Evolutionary conservation across 2,888 invertebrate genomes (phyloP).

Genomic region (Formica aserva): DNA sequence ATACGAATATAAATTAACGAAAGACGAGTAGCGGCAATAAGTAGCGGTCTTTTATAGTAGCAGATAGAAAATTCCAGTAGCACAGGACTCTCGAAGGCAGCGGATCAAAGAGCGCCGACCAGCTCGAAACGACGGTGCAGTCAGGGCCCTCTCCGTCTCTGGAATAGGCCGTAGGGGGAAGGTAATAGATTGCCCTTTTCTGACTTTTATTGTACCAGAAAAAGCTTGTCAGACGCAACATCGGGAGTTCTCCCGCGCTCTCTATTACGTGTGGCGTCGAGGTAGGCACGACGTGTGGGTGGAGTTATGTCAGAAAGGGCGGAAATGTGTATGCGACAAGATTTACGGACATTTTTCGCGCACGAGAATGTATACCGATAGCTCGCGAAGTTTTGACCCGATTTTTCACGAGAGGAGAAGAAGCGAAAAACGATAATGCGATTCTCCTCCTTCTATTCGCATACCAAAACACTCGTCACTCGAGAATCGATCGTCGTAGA

Average conservation of each 20-base stretch:
- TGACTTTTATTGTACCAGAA: conserved; percentile 80
- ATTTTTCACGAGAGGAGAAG: not conserved
- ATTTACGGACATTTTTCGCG: conserved; percentile 61
- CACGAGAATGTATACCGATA: conserved; percentile 4
- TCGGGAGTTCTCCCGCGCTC: conserved; percentile 61
- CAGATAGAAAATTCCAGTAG: conserved; percentile 78
- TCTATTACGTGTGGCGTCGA: conserved; percentile 62
- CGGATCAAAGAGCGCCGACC: conserved; percentile 76
- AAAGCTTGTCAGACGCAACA: conserved; percentile 78
- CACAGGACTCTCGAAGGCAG: conserved; percentile 62
- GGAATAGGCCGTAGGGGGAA: conserved; percentile 66
- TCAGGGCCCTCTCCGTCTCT: conserved; percentile 63
- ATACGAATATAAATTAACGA: conserved; percentile 77
- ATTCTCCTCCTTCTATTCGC: not conserved
- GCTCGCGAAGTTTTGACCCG: not conserved
- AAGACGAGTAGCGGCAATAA: conserved; percentile 76
- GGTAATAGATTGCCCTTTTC: conserved; percentile 79
- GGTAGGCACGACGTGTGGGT: conserved; percentile 60
- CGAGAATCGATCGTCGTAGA: conserved; percentile 34
- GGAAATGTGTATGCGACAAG: conserved; percentile 51
- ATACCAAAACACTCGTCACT: not conserved
- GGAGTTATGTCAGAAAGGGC: conserved; percentile 50
- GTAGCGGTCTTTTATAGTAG: conserved; percentile 76
- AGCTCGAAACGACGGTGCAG: conserved; percentile 65
- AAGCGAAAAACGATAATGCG: conserved; percentile 4